Evolutionary conservation across 1,140 invertebrate genomes (phyloP).

Genomic region (Sinella curviseta): DNA sequence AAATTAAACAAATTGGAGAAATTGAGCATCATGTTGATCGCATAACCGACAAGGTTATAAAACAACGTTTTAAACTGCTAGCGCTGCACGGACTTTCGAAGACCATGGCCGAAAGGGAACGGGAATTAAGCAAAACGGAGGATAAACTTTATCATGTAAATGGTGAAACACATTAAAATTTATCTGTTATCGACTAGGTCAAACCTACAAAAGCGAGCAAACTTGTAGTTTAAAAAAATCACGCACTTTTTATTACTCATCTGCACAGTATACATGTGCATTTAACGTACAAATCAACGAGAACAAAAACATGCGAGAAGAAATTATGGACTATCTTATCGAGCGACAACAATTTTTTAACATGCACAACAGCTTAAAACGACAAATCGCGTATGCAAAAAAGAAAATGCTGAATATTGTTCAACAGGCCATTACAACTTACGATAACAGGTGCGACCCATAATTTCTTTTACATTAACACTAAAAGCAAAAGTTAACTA

Average conservation of each 20-base stretch:
- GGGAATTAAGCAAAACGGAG: not conserved
- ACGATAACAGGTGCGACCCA: not conserved
- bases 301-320: not conserved
- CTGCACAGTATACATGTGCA: not conserved
- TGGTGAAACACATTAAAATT: not conserved
- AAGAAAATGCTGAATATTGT: slow-evolving; percentile 2
- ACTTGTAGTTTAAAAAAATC: not conserved
- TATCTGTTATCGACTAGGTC: not conserved
- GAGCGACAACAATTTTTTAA: not conserved
- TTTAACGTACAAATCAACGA: not conserved
- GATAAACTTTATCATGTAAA: slow-evolving; percentile 15
- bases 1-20: slow-evolving; percentile 7
- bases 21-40: not conserved
- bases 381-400: not conserved
- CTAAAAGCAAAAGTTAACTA: not conserved
- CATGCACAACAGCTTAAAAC: not conserved
- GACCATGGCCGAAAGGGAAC: not conserved
- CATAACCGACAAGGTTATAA: not conserved
- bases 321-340: not conserved
- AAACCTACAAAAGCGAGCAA: not conserved
- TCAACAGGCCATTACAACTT: slow-evolving; percentile 7
- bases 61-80: not conserved
- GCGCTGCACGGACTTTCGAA: not conserved
- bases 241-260: not conserved
- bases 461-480: not conserved